phyloP scores from a whole-genome alignment of 2,113 vertebrate species.

The Xiphophorus hellerii region DNA sequence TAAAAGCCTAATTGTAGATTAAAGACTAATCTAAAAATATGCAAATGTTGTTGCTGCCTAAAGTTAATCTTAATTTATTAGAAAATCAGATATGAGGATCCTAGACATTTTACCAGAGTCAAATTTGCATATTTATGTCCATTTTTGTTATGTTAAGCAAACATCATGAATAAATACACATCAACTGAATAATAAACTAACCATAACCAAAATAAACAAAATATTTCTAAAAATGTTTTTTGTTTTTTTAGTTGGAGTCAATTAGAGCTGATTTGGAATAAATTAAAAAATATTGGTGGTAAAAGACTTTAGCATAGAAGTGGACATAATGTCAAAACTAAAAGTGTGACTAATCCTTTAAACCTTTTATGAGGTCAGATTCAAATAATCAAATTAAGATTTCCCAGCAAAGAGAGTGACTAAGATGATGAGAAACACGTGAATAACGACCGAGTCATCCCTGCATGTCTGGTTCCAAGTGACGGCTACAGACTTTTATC shows the following conservation, averaged over 20 bases:
- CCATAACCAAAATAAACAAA: no score
- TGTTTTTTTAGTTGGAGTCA: no score
- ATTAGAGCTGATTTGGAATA: no score
- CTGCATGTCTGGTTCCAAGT: constrained; percentile 38
- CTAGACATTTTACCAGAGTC: background rate
- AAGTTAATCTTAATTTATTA: background rate
- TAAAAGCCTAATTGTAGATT: background rate
- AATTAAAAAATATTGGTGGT: background rate
- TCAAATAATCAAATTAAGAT: constrained; percentile 13
- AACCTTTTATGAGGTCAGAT: constrained; percentile 15
- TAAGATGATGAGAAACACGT: constrained; percentile 52
- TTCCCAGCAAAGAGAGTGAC: constrained; percentile 67
- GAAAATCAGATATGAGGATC: background rate
- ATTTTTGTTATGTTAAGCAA: no score
- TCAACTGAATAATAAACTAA: no score
- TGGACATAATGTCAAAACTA: background rate
- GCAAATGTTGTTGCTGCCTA: background rate
- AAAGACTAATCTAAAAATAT: background rate
- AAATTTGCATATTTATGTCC: no score
- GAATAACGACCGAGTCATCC: constrained; percentile 54
- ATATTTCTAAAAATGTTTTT: no score
- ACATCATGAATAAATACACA: no score
- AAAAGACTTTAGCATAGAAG: background rate
- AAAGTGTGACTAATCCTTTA: background rate
- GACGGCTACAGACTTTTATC: background rate